Evolutionary conservation across 2,888 invertebrate species (phyloP).

Genomic region (Ryuthela nishihirai): DNA sequence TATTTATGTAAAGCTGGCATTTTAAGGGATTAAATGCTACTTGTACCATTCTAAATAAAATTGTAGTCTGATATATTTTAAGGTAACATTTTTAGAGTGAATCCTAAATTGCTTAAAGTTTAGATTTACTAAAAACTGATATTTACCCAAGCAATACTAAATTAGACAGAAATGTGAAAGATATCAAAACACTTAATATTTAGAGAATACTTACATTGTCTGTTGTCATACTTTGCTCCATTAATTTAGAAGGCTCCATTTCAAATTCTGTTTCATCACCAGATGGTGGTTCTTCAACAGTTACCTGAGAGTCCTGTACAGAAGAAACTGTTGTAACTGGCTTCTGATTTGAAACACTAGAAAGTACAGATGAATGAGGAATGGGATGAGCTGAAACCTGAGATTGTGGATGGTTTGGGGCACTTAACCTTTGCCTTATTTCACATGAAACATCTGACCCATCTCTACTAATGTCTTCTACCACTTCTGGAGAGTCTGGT

Average conservation of each 20-base stretch:
- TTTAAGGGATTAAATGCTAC: too few species aligned
- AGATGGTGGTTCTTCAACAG: slow-evolving; percentile 22
- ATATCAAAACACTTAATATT: too few species aligned
- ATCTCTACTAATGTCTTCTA: slow-evolving; percentile 26
- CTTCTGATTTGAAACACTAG: slow-evolving; percentile 20
- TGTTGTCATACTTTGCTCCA: slow-evolving; percentile 36
- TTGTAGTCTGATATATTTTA: too few species aligned
- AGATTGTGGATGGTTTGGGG: slow-evolving; percentile 12
- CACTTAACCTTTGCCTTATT: too few species aligned
- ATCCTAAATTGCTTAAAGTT: too few species aligned
- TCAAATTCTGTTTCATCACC: slow-evolving; percentile 31
- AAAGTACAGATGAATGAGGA: slow-evolving; percentile 3
- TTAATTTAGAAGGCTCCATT: slow-evolving; percentile 27
- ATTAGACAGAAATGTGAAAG: too few species aligned
- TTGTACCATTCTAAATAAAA: too few species aligned
- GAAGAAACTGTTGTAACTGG: slow-evolving; percentile 7
- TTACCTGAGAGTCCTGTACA: slow-evolving; percentile 8
- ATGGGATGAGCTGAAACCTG: slow-evolving; percentile 23
- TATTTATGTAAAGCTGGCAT: too few species aligned
- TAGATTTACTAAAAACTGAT: too few species aligned
- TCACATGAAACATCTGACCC: slow-evolving; percentile 7
- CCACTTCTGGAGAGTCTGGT: slow-evolving; percentile 17
- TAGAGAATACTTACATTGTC: slow-evolving; percentile 37
- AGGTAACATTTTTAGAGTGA: too few species aligned
- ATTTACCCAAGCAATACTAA: too few species aligned